Conservation (phyloP, 2,113 vertebrate genomes). For the Monarcha castaneiventris region DNA sequence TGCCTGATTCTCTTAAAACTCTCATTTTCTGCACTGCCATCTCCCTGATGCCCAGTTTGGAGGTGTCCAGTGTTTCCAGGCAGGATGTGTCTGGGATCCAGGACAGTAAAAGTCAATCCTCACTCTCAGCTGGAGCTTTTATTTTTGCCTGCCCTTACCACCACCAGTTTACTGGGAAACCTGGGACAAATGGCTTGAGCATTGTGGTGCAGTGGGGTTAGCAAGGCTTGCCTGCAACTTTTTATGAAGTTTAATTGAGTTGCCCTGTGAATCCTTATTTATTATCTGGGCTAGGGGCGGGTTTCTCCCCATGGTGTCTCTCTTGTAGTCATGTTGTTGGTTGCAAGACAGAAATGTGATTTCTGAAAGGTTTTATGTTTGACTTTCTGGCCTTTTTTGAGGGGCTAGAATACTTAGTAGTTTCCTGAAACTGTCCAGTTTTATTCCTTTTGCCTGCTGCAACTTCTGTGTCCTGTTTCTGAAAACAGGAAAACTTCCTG, state of each 20-base stretch:
- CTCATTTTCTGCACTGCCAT: accelerated
- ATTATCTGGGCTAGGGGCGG: neutral
- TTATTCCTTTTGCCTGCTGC: neutral
- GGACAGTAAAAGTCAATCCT: neutral
- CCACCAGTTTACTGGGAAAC: neutral
- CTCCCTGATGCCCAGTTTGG: neutral
- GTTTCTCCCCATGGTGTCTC: neutral
- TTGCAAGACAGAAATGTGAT: neutral
- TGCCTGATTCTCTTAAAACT: neutral
- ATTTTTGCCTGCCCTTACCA: neutral
- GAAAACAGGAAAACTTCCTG: neutral
- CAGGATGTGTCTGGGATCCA: neutral
- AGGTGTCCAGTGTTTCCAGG: neutral
- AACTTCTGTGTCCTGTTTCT: neutral
- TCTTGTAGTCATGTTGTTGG: neutral
- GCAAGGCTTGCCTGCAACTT: neutral
- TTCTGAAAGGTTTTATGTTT: neutral
- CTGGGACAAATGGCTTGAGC: neutral
- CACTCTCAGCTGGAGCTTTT: neutral
- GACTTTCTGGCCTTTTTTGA: neutral
- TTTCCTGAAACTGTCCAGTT: neutral
- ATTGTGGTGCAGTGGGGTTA: neutral
- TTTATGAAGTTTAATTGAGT: neutral
- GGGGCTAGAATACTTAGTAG: neutral
- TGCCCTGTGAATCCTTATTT: neutral